phyloP scores from a whole-genome alignment of 2,113 vertebrate species.

The Ovibos moschatus region DNA sequence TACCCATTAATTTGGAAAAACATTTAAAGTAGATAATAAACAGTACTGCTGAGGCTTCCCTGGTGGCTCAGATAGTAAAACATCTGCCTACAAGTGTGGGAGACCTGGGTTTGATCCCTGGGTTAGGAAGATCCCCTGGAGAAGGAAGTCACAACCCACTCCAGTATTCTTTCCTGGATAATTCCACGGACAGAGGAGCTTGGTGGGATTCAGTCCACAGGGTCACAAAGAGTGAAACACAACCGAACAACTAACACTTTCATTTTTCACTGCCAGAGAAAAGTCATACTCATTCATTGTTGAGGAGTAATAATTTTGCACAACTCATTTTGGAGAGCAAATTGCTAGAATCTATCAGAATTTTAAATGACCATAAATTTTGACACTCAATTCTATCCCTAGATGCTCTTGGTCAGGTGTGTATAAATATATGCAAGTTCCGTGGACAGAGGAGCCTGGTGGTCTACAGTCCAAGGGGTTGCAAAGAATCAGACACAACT shows the following conservation, averaged over 20 bases:
- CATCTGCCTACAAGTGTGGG: neutral
- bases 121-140: neutral
- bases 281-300: neutral
- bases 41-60: neutral
- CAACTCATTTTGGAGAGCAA: neutral
- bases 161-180: neutral
- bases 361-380: neutral
- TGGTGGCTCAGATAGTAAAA: neutral
- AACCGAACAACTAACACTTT: neutral
- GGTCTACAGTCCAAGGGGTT: neutral
- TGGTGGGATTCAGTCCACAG: rapidly evolving
- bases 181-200: neutral
- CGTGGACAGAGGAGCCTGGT: neutral
- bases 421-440: neutral
- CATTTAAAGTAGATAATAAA: neutral
- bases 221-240: neutral
- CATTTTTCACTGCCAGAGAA: neutral
- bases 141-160: neutral
- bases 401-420: neutral
- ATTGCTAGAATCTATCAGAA: neutral
- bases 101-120: neutral
- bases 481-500: neutral
- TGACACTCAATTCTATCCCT: neutral
- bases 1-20: neutral
- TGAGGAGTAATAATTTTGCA: neutral